phyloP scores from a whole-genome alignment of 2,113 vertebrate species.

The Dolichallabes microphthalmus region DNA sequence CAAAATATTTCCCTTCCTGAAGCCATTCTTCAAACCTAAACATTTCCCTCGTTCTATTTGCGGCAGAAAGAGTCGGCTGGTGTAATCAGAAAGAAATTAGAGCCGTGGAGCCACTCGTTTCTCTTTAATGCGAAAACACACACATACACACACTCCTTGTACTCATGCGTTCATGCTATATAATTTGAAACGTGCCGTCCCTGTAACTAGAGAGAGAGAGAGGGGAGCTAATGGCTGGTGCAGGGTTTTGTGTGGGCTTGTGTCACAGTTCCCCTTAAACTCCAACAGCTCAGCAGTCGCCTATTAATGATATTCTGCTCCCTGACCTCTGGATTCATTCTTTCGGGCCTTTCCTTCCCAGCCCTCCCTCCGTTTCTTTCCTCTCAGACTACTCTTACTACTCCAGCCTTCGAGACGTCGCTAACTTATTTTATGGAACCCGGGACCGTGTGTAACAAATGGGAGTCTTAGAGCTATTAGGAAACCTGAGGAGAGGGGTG shows the following conservation, averaged over 20 bases:
- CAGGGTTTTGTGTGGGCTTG: slow-evolving; percentile 44
- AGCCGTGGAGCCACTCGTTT: slow-evolving; percentile 19
- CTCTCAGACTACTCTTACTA: slow-evolving; percentile 29
- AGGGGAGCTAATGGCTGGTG: slow-evolving; percentile 8
- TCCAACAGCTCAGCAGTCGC: slow-evolving; percentile 61
- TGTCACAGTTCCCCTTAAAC: slow-evolving; percentile 36
- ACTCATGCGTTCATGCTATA: slow-evolving; percentile 8
- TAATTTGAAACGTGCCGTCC: slow-evolving; percentile 30
- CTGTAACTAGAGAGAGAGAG: slow-evolving; percentile 25
- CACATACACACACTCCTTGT: neutral
- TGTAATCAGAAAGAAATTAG: slow-evolving; percentile 36
- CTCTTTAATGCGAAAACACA: slow-evolving; percentile 19
- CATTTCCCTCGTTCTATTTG: slow-evolving; percentile 41
- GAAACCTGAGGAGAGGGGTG: neutral
- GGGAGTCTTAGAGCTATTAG: neutral
- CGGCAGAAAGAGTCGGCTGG: neutral
- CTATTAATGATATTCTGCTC: slow-evolving; percentile 84
- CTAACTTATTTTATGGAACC: slow-evolving; percentile 19
- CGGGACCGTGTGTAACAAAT: slow-evolving; percentile 2
- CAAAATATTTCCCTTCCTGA: slow-evolving; percentile 40
- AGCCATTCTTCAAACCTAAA: slow-evolving; percentile 29
- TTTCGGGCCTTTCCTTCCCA: slow-evolving; percentile 15
- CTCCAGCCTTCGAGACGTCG: slow-evolving; percentile 15
- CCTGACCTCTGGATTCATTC: slow-evolving; percentile 67
- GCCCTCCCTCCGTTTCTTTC: slow-evolving; percentile 17